phyloP scores from a whole-genome alignment of 2,113 vertebrate species.

The Glaucidium brasilianum region DNA sequence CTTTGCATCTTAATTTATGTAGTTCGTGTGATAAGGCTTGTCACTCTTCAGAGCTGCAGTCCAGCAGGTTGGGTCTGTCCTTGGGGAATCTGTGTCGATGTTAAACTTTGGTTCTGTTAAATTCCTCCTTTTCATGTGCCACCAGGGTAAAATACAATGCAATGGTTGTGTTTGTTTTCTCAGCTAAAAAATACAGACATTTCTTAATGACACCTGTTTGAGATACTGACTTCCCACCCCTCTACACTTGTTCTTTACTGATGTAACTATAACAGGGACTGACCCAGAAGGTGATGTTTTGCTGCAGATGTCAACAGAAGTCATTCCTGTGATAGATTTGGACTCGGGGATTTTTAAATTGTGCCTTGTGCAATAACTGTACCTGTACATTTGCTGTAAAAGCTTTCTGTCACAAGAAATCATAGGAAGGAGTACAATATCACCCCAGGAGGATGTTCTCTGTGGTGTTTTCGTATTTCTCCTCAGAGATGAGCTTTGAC shows the following conservation, averaged over 20 bases:
- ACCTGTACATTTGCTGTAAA: background rate
- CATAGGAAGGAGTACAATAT: background rate
- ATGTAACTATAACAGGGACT: background rate
- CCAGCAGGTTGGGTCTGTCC: background rate
- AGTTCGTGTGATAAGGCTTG: background rate
- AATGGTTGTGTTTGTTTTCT: background rate
- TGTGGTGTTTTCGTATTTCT: background rate
- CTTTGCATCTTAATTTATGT: background rate
- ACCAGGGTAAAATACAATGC: background rate
- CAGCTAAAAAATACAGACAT: background rate
- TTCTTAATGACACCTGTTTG: background rate
- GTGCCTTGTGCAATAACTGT: background rate
- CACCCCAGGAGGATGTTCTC: background rate
- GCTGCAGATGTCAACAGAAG: background rate
- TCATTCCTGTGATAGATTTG: background rate
- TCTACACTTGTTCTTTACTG: background rate
- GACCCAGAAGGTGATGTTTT: background rate
- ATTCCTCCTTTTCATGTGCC: background rate
- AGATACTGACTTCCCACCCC: background rate
- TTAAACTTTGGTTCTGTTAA: background rate
- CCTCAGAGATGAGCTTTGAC: background rate
- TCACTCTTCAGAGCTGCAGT: background rate
- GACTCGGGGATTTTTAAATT: background rate
- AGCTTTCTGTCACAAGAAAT: background rate
- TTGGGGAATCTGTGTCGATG: background rate